These are phyloP conservation scores for Hirtodrosophila alboralis DNA, from an alignment of 2,888 invertebrate genomes.

Conservation along the genomic window DNA sequence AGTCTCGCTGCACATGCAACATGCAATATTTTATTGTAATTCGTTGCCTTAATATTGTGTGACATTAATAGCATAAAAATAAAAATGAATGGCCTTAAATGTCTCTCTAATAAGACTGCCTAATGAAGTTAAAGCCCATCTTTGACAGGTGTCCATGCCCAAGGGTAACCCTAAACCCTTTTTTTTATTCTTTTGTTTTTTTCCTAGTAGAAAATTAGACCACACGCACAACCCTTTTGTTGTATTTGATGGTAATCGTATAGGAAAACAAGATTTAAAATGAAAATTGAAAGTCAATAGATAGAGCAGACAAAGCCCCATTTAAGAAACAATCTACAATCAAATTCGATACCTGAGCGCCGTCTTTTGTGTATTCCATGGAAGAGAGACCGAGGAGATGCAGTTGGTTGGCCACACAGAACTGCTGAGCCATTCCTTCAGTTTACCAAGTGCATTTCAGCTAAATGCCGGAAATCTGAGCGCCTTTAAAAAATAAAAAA, in stretches of 20 bases:
- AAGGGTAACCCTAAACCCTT: neutral
- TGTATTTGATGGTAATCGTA: constrained; percentile 20
- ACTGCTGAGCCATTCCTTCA: constrained; percentile 23
- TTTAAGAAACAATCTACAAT: constrained; percentile 27
- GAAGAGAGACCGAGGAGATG: constrained; percentile 2
- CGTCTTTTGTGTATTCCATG: constrained; percentile 1
- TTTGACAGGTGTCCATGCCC: constrained; percentile 27
- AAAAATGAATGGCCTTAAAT: too few relatives aligned
- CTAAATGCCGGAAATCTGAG: constrained; percentile 58
- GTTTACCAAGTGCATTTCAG: constrained; percentile 52
- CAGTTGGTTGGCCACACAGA: constrained; percentile 28
- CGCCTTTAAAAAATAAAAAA: constrained; percentile 20
- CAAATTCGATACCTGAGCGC: constrained; percentile 24
- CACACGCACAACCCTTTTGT: constrained; percentile 41
- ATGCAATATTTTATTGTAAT: constrained; percentile 18
- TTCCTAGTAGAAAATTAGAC: constrained; percentile 28
- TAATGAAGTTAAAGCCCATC: constrained; percentile 31
- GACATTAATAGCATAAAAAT: too few relatives aligned
- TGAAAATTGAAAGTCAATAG: constrained; percentile 39
- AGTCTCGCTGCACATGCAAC: too few relatives aligned
- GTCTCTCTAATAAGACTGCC: constrained; percentile 40
- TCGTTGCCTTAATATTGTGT: constrained; percentile 11
- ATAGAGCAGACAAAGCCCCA: constrained; percentile 16
- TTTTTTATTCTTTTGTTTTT: constrained; percentile 3
- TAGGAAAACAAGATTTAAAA: constrained; percentile 3